Evolutionary conservation across 2,113 vertebrate genomes (phyloP), one percentile per base, ranked within the genome.

Genomic region (Xyrauchen texanus): DNA sequence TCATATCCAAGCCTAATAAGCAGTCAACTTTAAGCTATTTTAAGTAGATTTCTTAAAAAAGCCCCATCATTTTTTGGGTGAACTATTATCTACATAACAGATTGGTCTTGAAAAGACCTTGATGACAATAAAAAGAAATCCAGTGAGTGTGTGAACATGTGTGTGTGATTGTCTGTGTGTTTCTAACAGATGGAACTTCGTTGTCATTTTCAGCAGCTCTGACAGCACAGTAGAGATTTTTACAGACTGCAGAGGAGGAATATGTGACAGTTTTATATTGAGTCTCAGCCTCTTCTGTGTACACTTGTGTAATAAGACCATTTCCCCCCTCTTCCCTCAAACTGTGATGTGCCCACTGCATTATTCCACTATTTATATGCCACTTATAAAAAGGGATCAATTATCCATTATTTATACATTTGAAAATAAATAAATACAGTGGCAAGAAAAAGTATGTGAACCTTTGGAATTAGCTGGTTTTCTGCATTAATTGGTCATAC

Each of bases 221-320:
- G 16, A 78, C 76, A 67, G 55, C 67, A 21, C 61, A 49, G 15
- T 47, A 49, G 34, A 49, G 52, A 68, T 21, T 78, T 78, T 78
- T 70, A 77, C 66, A 65, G 67, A 77, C 76, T 78, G 62, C 69
- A 73, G 45, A 61, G 62, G 68, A 55, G 58, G 75, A 57, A 57
- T 46, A 72, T 66, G 64, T 81, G 79, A 76, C 79, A 81, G 79
- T 76, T 81, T 78, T 82, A 82, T 77, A 66, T 45, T 45, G 52
- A 16, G 68, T 57, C 61, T 65, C 65, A 16, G 51, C 52, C 62
- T 73, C 62, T 7, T 66, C 62, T 8, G 64, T 42, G 42, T 80
- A 64, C 65, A 81, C 73, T 76, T 67, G 44, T 21, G n/a, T 68
- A 81, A 55, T 81, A 69, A 60, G 42, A 69, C 65, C 46, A 45